Base-by-base conservation (phyloP, 1,140 invertebrate species). In the Phortica variegata region DNA sequence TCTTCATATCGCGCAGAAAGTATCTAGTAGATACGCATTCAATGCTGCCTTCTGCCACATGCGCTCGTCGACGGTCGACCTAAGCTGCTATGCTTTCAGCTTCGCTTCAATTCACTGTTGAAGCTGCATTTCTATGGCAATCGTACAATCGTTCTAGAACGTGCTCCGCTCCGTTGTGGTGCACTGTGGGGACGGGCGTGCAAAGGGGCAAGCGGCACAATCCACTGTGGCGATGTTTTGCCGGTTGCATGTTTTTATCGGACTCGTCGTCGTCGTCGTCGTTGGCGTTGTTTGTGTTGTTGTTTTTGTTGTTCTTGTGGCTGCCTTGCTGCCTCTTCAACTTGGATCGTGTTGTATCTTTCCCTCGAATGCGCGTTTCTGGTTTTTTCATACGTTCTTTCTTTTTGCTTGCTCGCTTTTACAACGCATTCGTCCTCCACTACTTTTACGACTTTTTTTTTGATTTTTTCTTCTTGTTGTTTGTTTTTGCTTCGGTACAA, bases 341-440 rank as follows among this genome's bases (percentile, higher is more conserved):
- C n/a, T n/a, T n/a, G n/a, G n/a, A n/a, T n/a, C n/a, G n/a, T n/a
- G n/a, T n/a, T n/a, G n/a, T n/a, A n/a, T n/a, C n/a, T n/a, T n/a
- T n/a, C n/a, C n/a, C n/a, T n/a, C n/a, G n/a, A n/a, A n/a, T n/a
- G n/a, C n/a, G n/a, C n/a, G n/a, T n/a, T 43, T 54, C 39, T 23
- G 47, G 36, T 29, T 46, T 54, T 55, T 61, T 62, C 60, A 58
- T 56, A 58, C 36, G 47, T 42, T 57, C 56, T 53, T 66, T 52
- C 59, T 61, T 66, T 59, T 62, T 53, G 60, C 61, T 65, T 65
- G 51, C 56, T 47, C 46, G n/a, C n/a, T n/a, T 65, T 23, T 59
- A 53, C 62, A 66, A 56, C 43, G 38, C 60, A 68, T 66, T 66
- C 62, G 62, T 66, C 62, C 62, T 66, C 63, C 62, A 68, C 56